These are phyloP conservation scores for Pseudolycoriella hygida DNA, from an alignment of 2,888 invertebrate species.

Conservation along the genomic window DNA sequence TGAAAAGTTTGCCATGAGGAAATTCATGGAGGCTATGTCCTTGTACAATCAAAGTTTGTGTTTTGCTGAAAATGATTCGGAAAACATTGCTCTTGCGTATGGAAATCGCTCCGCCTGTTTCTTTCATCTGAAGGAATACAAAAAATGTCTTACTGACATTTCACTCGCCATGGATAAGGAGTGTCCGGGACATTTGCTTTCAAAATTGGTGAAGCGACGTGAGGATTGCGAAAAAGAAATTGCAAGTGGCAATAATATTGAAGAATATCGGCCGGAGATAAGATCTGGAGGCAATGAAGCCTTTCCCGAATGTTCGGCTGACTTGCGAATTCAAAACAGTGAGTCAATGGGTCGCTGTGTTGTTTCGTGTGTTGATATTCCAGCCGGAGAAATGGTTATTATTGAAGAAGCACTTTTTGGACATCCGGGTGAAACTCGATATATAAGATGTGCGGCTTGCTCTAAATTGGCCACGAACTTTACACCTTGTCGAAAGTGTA, in stretches of 20 bases:
- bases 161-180: not conserved
- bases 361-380: constrained; percentile 1
- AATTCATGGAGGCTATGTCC: not conserved
- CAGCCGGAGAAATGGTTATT: not conserved
- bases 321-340: not conserved
- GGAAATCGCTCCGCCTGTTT: not conserved
- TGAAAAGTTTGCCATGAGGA: too few relatives aligned
- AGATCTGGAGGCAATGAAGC: not conserved
- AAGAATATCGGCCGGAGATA: not conserved
- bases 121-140: not conserved
- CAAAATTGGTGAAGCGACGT: not conserved
- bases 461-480: not conserved
- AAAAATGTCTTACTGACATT: constrained; percentile 2
- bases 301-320: not conserved
- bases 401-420: not conserved
- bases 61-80: not conserved
- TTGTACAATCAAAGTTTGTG: not conserved
- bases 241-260: not conserved
- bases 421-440: not conserved
- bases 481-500: not conserved
- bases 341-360: not conserved
- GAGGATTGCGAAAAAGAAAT: not conserved
- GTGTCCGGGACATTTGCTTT: not conserved
- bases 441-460: not conserved
- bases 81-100: not conserved